phyloP scores from a whole-genome alignment of 2,113 vertebrate species.

The Larimichthys polyactis region DNA sequence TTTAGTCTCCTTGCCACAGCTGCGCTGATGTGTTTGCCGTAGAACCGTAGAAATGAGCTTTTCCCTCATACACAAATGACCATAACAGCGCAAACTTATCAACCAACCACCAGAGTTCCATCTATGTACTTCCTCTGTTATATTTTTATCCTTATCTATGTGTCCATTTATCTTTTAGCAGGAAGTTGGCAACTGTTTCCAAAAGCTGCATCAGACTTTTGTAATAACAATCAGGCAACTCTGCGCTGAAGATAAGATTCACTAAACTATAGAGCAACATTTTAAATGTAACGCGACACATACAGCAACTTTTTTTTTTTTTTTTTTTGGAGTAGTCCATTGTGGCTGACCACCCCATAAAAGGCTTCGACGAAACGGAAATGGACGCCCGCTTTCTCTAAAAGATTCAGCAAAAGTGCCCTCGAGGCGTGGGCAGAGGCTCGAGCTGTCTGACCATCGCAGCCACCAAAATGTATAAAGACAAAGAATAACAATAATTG shows the following conservation, averaged over 20 bases:
- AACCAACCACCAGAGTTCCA: background rate
- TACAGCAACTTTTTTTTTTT: background rate
- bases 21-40: slow-evolving; percentile 14
- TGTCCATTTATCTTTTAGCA: background rate
- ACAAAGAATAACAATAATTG: slow-evolving; percentile 54
- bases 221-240: slow-evolving; percentile 14
- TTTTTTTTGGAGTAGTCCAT: background rate
- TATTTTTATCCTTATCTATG: slow-evolving; percentile 5
- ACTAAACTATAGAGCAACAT: background rate
- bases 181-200: slow-evolving; percentile 24
- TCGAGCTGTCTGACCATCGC: slow-evolving; percentile 41
- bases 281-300: slow-evolving; percentile 16
- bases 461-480: slow-evolving; percentile 42
- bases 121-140: background rate
- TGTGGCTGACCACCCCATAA: slow-evolving; percentile 51
- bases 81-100: background rate
- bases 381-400: slow-evolving; percentile 46
- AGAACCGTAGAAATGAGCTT: background rate
- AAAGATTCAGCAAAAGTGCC: slow-evolving; percentile 34
- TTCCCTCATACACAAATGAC: background rate
- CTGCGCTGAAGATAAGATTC: background rate
- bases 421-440: slow-evolving; percentile 14
- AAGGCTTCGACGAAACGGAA: slow-evolving; percentile 40
- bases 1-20: slow-evolving; percentile 1
- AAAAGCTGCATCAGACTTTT: background rate